Evolutionary conservation across 2,888 invertebrate species (phyloP), one percentile per base, ranked within the genome.

Genomic region (Eugnorisma glareosa): DNA sequence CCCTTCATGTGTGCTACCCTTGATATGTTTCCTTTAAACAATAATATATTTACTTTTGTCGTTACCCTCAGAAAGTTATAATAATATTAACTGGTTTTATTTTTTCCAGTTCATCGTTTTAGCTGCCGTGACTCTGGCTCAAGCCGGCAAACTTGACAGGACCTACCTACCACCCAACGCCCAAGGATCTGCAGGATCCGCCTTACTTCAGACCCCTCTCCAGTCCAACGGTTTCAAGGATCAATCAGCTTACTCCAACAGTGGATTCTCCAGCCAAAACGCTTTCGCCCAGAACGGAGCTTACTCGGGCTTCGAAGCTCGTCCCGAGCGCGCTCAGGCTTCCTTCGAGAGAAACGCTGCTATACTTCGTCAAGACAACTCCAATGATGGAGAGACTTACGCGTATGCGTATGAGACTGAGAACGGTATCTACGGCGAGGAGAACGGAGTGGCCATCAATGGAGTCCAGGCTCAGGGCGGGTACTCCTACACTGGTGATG

Each of bases 391-490:
- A 79, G 94, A 96, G 66, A 92, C 91, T 48, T 96, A 93, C 84
- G 91, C 95, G 0, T 96, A 94, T 69, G 93, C 94, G 77, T 96
- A 92, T 84, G 96, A 96, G 82, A 96, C 96, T 57, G 95, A 95
- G 73, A 96, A 96, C 79, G 96, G 96, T 3, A 96, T 96, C 48
- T 90, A 88, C 74, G 96, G 94, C 79, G 96, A 96, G 79, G 96
- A 96, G 77, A 94, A 87, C 80, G 96, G 96, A 40, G 94, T 96
- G 13, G 96, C 95, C 4, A 94, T 93, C 11, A 93, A 96, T 71
- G 96, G 96, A 35, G 96, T 96, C 0, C 93, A 93, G 75, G 95
- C 96, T 83, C 94, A 96, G 84, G 96, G 96, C 57, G 94, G 95
- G 5, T 96, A 90, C 75, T 93, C 95, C n/a, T 96, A 96, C 85